Base-by-base conservation (phyloP, 2,888 invertebrate genomes). In the Thera obeliscata region DNA sequence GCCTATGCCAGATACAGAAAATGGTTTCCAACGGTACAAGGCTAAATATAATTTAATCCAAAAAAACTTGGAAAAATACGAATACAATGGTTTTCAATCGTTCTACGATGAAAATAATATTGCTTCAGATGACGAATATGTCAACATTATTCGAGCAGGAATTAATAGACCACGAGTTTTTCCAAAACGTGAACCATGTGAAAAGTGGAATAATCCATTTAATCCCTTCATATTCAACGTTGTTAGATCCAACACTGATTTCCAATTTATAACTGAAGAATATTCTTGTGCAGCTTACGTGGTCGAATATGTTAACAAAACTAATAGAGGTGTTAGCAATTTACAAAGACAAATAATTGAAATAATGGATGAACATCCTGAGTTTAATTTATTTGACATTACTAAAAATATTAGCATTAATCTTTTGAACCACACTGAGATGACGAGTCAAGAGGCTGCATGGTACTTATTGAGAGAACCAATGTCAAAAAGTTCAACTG, bases 241-340 rank as follows among this genome's bases (percentile, higher is more conserved):
- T 61, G 48, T 87, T 8, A 66, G 78, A 69, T 87, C 85, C 0
- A 86, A 88, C 69, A 86, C 76, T 66, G 87, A 88, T 75, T 66
- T 89, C 66, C 86, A 87, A 61, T 76, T 86, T 54, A 87, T 89
- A 2, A 62, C 57, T 36, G 89, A 89, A 8, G 86, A 87, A 72
- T 87, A 87, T 77, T 74, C 83, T 11, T 89, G 88, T 75, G 87
- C 88, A 0, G 64, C 76, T 1, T 89, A 87, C 66, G 84, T 90
- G 22, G 84, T 83, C 49, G 87, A 89, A 60, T 88, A 87, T 76
- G 80, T 87, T 0, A 89, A 87, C 74, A 88, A 90, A 71, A 65
- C 74, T 4, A 76, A 83, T 67, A 64, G 83, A 77, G 85, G 87
- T 0, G 72, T 84, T 36, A 84, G 82, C 70, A 72, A 83, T 70